Conservation (phyloP, 2,797 vertebrate genomes). For the Acanthiza pusilla region DNA sequence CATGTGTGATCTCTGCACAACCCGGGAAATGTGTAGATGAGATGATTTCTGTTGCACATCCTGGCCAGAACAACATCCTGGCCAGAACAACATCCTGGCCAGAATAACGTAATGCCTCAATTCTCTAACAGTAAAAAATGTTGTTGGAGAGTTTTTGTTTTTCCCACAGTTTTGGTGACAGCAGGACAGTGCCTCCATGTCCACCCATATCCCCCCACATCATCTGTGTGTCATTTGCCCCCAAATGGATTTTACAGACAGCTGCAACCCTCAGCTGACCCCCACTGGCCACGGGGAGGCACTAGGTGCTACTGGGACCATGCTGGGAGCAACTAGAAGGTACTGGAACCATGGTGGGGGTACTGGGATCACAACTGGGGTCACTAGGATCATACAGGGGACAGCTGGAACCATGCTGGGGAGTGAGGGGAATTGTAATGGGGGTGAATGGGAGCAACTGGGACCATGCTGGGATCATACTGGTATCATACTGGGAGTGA, state of each 20-base stretch:
- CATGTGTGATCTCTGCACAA: not conserved
- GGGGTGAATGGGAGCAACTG: not conserved
- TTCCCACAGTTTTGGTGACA: not conserved
- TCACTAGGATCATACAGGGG: not conserved
- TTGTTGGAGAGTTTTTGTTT: not conserved
- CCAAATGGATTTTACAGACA: not conserved
- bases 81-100: not conserved
- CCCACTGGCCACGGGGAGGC: not conserved
- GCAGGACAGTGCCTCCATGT: not conserved
- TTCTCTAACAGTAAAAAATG: not conserved
- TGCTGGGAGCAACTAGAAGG: not conserved
- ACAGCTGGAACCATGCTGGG: not conserved
- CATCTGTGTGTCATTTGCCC: not conserved
- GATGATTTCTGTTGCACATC: not conserved
- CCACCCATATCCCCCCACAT: not conserved
- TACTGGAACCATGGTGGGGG: not conserved
- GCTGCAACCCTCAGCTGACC: not conserved
- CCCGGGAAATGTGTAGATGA: not conserved
- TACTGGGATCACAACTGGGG: not conserved
- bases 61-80: not conserved
- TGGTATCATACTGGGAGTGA: not conserved
- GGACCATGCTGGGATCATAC: not conserved
- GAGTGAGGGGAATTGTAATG: not conserved
- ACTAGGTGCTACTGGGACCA: not conserved
- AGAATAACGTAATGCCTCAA: not conserved